A percentile compares a stretch with the other conserved stretches of the same genome.
These are phyloP conservation scores for Rhyacophila evoluta DNA, from an alignment of 2,888 invertebrate genomes.

Conservation along the genomic window DNA sequence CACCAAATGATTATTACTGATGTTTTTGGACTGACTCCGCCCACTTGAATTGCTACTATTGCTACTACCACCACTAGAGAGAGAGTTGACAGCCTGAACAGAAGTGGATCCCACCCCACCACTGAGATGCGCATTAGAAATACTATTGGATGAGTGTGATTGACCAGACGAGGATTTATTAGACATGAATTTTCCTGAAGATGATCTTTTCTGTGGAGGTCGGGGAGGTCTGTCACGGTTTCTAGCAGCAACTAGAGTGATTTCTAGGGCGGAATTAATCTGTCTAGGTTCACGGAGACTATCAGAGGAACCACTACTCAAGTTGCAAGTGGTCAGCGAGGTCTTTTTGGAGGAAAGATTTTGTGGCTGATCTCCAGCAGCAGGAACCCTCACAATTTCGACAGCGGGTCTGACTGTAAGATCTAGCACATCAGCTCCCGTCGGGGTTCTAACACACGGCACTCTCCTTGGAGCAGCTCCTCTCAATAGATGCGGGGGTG, in stretches of 20 bases:
- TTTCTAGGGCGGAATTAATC: constrained; percentile 67
- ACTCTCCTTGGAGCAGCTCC: constrained; percentile 63
- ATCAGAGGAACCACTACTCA: neutral
- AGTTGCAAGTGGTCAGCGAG: neutral
- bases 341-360: constrained; percentile 64
- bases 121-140: neutral
- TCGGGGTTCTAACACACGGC: constrained; percentile 56
- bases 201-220: constrained; percentile 67
- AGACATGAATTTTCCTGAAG: constrained; percentile 70
- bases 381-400: constrained; percentile 71
- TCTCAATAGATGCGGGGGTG: constrained; percentile 68
- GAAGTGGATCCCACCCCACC: constrained; percentile 38
- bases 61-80: constrained; percentile 58
- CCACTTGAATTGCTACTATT: constrained; percentile 11
- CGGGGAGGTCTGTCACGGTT: constrained; percentile 59
- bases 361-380: constrained; percentile 61
- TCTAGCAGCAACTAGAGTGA: constrained; percentile 74
- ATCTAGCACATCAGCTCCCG: constrained; percentile 74
- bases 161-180: constrained; percentile 59
- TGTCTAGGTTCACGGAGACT: constrained; percentile 64
- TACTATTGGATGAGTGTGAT: neutral
- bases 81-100: constrained; percentile 53
- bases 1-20: constrained; percentile 44
- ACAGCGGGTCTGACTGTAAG: constrained; percentile 73
- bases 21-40: neutral